A percentile compares a stretch with the other conserved stretches of the same genome.
Conservation (phyloP, 2,888 invertebrate species). For the Pseudanteris insignis region DNA sequence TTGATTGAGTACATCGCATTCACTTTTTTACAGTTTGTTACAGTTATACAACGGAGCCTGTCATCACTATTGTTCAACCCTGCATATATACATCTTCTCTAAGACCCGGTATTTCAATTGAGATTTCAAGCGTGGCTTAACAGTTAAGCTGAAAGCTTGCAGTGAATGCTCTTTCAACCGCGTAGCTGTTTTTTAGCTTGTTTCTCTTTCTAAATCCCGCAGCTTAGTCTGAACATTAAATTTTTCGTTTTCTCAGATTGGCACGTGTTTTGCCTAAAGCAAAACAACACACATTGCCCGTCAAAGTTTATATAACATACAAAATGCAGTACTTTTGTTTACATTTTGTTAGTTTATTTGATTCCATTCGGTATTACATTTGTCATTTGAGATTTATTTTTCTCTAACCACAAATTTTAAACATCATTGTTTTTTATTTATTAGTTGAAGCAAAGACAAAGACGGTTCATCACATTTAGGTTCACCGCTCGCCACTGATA, state of each 20-base stretch:
- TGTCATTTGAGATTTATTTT: too few species aligned
- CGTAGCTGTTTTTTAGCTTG: constrained; percentile 44
- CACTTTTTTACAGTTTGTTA: too few species aligned
- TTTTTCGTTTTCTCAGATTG: constrained; percentile 43
- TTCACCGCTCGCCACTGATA: too few species aligned
- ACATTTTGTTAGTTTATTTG: too few species aligned
- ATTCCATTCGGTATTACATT: too few species aligned
- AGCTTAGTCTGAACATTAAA: constrained; percentile 41
- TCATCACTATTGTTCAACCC: constrained; percentile 40
- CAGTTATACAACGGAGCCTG: constrained; percentile 13
- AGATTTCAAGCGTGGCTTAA: constrained; percentile 45
- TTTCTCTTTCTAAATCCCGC: constrained; percentile 44
- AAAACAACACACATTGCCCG: constrained; percentile 27
- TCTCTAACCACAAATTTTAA: too few species aligned
- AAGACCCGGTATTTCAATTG: constrained; percentile 44
- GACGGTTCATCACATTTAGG: not conserved
- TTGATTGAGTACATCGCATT: too few species aligned
- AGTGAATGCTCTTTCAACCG: constrained; percentile 41
- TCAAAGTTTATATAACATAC: too few species aligned
- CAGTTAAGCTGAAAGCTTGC: constrained; percentile 44
- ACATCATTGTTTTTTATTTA: too few species aligned
- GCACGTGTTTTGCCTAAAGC: constrained; percentile 44
- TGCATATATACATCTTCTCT: constrained; percentile 35
- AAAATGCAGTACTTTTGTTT: too few species aligned
- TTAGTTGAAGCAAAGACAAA: too few species aligned